These are phyloP conservation scores for Babylonia areolata DNA, from an alignment of 1,140 invertebrate genomes.

Conservation along the genomic window DNA sequence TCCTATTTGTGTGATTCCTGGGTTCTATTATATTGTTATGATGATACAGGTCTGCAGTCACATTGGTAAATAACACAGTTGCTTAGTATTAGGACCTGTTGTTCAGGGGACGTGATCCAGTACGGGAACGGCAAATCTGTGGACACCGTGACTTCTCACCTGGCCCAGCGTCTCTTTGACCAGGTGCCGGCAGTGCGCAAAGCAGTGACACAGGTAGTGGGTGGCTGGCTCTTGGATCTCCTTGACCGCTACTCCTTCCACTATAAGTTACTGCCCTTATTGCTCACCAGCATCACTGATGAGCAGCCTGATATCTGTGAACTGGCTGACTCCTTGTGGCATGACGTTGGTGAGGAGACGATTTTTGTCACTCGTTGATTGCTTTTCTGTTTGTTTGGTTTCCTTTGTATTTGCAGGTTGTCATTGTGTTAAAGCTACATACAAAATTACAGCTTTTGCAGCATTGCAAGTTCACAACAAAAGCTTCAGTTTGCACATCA, in stretches of 20 bases:
- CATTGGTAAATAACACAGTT: too few species aligned
- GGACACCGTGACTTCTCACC: constrained; percentile 80
- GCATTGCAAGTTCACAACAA: too few species aligned
- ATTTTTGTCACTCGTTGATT: not conserved
- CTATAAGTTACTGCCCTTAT: constrained; percentile 84
- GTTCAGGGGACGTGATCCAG: constrained; percentile 78
- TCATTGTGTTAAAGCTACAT: too few species aligned
- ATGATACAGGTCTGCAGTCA: too few species aligned
- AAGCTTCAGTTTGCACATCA: too few species aligned
- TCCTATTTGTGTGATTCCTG: too few species aligned
- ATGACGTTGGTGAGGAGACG: constrained; percentile 79
- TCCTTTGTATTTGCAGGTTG: too few species aligned
- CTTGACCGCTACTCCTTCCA: constrained; percentile 88
- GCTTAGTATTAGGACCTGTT: not conserved
- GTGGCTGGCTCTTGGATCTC: constrained; percentile 83
- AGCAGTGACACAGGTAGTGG: constrained; percentile 82
- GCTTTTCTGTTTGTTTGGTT: not conserved
- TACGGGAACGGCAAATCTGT: constrained; percentile 81
- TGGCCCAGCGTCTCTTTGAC: constrained; percentile 87
- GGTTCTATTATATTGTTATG: too few species aligned
- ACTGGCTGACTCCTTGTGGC: constrained; percentile 81
- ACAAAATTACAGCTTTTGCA: too few species aligned
- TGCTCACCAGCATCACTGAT: constrained; percentile 86
- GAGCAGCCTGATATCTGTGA: constrained; percentile 81
- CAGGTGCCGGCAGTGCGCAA: constrained; percentile 81